These are phyloP conservation scores for Lochmaea crataegi DNA, from an alignment of 2,888 invertebrate genomes.

Conservation along the genomic window DNA sequence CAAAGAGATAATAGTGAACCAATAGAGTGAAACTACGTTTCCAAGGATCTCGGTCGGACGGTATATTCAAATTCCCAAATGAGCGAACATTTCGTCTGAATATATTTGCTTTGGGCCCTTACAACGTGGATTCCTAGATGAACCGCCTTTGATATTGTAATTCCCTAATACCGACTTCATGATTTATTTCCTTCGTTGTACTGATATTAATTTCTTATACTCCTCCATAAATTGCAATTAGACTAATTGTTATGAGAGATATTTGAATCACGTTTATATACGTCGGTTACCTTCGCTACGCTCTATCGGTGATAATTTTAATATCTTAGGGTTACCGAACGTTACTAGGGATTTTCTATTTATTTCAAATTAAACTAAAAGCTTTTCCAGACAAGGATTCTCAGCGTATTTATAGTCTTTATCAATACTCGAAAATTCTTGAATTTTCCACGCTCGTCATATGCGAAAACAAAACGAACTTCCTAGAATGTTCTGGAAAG, in stretches of 20 bases:
- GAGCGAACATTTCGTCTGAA: conserved; percentile 57
- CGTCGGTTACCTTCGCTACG: neutral
- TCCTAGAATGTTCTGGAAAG: too few relatives aligned
- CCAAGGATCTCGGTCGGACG: conserved; percentile 50
- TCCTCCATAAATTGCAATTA: conserved; percentile 52
- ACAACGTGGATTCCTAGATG: conserved; percentile 62
- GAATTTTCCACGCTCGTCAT: too few relatives aligned
- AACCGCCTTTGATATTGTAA: conserved; percentile 65
- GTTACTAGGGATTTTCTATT: neutral
- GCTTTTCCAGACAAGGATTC: too few relatives aligned
- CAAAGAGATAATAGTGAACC: conserved; percentile 56
- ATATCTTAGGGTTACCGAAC: neutral
- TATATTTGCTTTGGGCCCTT: conserved; percentile 60
- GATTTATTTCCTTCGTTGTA: conserved; percentile 62
- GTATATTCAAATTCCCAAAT: conserved; percentile 65
- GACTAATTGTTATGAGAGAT: conserved; percentile 46
- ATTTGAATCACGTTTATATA: conserved; percentile 35
- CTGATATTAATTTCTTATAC: conserved; percentile 53
- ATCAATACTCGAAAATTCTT: too few relatives aligned
- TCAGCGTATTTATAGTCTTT: too few relatives aligned
- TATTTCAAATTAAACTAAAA: too few relatives aligned
- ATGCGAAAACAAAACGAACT: too few relatives aligned
- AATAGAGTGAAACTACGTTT: conserved; percentile 58
- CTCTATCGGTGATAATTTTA: neutral
- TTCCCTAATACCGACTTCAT: conserved; percentile 62